A percentile compares a stretch with the other conserved stretches of the same genome.
Conservation (phyloP, 2,888 invertebrate genomes). For the Drosophila pseudotalamancana region DNA sequence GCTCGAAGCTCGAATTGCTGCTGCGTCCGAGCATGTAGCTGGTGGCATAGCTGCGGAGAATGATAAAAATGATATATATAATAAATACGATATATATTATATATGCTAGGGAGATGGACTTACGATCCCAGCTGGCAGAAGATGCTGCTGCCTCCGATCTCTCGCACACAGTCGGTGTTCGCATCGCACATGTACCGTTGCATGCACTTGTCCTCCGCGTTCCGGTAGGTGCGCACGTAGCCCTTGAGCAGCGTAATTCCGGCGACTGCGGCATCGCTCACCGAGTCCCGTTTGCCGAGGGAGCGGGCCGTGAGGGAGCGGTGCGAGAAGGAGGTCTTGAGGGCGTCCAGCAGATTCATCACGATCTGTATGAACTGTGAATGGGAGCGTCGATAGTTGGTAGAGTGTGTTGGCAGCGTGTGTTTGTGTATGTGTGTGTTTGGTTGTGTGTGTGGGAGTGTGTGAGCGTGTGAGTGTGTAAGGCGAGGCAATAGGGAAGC, state of each 20-base stretch:
- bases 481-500: constrained; percentile 37
- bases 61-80: neutral
- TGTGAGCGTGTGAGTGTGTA: constrained; percentile 16
- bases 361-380: constrained; percentile 95
- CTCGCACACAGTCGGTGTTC: constrained; percentile 93
- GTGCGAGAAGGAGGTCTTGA: constrained; percentile 96
- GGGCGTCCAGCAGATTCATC: constrained; percentile 94
- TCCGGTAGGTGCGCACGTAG: constrained; percentile 92
- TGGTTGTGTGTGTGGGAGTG: constrained; percentile 16
- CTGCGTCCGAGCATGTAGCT: constrained; percentile 93
- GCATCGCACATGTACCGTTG: constrained; percentile 96
- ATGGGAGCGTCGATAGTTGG: constrained; percentile 69
- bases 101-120: constrained; percentile 85
- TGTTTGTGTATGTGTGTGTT: constrained; percentile 6
- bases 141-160: constrained; percentile 92
- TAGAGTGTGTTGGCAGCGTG: constrained; percentile 42
- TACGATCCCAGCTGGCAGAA: constrained; percentile 97
- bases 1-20: constrained; percentile 90
- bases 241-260: constrained; percentile 95
- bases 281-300: constrained; percentile 93
- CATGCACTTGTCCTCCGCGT: constrained; percentile 92
- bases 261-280: constrained; percentile 95
- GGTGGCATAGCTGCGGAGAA: constrained; percentile 89
- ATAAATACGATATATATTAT: neutral
- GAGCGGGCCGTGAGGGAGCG: constrained; percentile 93